phyloP scores from a whole-genome alignment of 1,140 invertebrate species.

The Colletes latitarsis region DNA sequence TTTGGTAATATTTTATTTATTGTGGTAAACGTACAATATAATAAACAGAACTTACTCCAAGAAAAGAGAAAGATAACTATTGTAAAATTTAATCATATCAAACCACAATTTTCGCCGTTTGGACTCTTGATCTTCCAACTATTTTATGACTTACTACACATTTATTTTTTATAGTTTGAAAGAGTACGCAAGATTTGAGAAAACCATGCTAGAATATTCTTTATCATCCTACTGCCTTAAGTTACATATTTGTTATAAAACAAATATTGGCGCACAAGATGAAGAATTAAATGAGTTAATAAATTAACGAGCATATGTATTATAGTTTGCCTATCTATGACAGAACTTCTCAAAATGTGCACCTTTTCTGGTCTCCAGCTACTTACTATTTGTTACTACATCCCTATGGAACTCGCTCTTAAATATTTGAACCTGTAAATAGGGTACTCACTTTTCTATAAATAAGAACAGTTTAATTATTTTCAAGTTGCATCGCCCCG shows the following conservation, averaged over 20 bases:
- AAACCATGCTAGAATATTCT: not conserved
- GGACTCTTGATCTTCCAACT: no score
- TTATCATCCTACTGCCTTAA: not conserved
- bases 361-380: conserved; percentile 3
- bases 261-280: not conserved
- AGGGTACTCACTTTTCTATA: not conserved
- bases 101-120: no score
- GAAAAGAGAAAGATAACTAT: no score
- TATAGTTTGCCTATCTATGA: conserved; percentile 28
- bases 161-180: no score
- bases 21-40: no score
- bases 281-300: not conserved
- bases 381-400: conserved; percentile 1
- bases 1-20: no score
- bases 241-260: not conserved
- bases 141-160: no score
- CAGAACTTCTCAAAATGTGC: conserved; percentile 8
- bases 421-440: conserved; percentile 27
- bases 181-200: no score
- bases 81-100: no score
- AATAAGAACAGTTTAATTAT: conserved; percentile 7
- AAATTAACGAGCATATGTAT: no score
- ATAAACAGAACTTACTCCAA: no score
- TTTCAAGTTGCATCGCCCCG: not conserved
- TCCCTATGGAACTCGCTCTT: conserved; percentile 1